Conservation (phyloP, 2,797 vertebrate species). For the Glyptemys insculpta region DNA sequence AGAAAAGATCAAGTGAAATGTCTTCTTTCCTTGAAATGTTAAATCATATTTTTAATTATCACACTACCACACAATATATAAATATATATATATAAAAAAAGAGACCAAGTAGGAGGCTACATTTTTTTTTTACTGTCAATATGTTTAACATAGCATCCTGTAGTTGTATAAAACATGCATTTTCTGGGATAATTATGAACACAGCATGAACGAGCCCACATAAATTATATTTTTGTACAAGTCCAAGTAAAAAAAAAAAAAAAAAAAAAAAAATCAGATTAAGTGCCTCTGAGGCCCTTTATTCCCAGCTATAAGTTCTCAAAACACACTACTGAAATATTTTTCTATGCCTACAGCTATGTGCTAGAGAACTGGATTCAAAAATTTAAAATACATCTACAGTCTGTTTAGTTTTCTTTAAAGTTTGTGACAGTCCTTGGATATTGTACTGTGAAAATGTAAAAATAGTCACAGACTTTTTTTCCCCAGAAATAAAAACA, state of each 20-base stretch:
- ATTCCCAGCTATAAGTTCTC: constrained; percentile 85
- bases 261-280: constrained; percentile 86
- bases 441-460: constrained; percentile 84
- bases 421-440: constrained; percentile 79
- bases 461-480: constrained; percentile 82
- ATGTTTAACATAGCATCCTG: constrained; percentile 85
- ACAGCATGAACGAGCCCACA: constrained; percentile 90
- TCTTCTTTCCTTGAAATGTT: constrained; percentile 77
- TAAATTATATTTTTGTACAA: constrained; percentile 91
- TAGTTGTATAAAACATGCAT: constrained; percentile 92
- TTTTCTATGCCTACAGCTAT: constrained; percentile 83
- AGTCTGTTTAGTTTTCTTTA: constrained; percentile 86
- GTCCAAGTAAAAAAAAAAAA: constrained; percentile 88
- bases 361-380: constrained; percentile 83
- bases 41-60: constrained; percentile 71
- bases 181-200: constrained; percentile 90
- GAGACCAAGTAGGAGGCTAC: constrained; percentile 82
- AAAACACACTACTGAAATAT: constrained; percentile 81
- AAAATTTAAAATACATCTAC: constrained; percentile 88
- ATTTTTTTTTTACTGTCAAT: constrained; percentile 87
- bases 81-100: constrained; percentile 61
- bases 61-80: constrained; percentile 66
- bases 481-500: constrained; percentile 81
- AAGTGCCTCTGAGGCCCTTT: constrained; percentile 86
- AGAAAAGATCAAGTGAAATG: constrained; percentile 72